Evolutionary conservation across 2,888 invertebrate genomes (phyloP).

Genomic region (Ophion slaviceki): DNA sequence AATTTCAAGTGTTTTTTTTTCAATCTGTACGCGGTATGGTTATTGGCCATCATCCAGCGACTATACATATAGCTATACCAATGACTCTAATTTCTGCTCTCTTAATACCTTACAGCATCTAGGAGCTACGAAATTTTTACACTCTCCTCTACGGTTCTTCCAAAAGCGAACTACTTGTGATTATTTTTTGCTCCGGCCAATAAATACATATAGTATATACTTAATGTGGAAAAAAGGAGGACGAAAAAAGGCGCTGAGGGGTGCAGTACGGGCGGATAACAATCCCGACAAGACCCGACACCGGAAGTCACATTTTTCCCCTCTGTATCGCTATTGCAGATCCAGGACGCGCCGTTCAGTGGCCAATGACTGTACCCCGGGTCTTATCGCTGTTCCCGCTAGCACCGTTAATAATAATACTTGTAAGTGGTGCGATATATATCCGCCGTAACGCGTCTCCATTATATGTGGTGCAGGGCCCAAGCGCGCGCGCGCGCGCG

Average conservation of each 20-base stretch:
- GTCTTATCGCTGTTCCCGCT: neutral
- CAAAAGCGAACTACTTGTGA: neutral
- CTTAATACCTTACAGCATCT: neutral
- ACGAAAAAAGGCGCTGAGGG: neutral
- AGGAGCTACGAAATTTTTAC: neutral
- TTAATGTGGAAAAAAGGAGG: neutral
- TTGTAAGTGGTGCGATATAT: neutral
- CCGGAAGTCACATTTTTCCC: neutral
- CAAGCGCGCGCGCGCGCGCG: neutral
- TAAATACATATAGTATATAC: neutral
- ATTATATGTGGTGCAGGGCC: neutral
- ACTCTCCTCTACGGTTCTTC: neutral
- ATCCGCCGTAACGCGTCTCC: neutral
- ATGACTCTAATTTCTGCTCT: neutral
- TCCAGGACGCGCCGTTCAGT: neutral
- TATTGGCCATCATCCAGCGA: neutral
- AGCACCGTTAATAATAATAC: neutral
- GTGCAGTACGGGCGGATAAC: neutral
- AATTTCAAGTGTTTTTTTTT: constrained; percentile 20
- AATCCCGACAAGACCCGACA: neutral
- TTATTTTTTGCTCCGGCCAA: neutral
- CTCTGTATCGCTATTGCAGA: neutral
- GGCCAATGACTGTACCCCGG: neutral
- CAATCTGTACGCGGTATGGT: neutral
- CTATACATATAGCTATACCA: neutral